Evolutionary conservation across 2,888 invertebrate species (phyloP).

Genomic region (Polymixis flavicincta): DNA sequence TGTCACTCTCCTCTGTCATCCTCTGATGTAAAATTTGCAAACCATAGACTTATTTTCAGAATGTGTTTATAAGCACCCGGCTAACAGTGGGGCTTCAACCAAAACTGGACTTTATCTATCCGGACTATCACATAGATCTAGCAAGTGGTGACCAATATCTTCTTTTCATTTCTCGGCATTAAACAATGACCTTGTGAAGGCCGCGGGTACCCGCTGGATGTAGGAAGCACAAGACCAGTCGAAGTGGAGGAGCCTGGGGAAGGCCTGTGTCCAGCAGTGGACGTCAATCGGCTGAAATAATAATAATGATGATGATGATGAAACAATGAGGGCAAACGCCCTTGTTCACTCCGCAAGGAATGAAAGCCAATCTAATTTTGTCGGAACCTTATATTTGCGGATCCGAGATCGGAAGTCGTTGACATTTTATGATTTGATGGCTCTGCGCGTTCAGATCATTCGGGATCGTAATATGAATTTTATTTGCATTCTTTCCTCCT

Average conservation of each 20-base stretch:
- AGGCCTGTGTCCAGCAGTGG: too few relatives aligned
- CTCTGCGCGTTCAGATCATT: conserved; percentile 42
- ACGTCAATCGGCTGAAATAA: too few relatives aligned
- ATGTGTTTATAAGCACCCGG: not conserved
- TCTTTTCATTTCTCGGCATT: not conserved
- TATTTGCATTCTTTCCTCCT: conserved; percentile 32
- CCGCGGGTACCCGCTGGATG: too few relatives aligned
- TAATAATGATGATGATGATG: too few relatives aligned
- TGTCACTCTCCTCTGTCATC: not conserved
- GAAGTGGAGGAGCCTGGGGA: too few relatives aligned
- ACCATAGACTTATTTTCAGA: not conserved
- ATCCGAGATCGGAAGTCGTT: conserved; percentile 69
- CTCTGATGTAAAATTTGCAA: not conserved
- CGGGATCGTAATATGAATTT: conserved; percentile 31
- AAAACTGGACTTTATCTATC: not conserved
- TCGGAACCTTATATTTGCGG: conserved; percentile 39
- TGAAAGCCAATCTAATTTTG: conserved; percentile 41
- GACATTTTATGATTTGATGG: conserved; percentile 65
- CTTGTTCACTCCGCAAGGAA: too few relatives aligned
- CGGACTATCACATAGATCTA: not conserved
- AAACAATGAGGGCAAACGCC: too few relatives aligned
- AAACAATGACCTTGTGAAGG: too few relatives aligned
- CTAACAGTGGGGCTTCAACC: too few relatives aligned
- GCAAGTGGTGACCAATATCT: not conserved
- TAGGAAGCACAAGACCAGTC: too few relatives aligned